These are phyloP conservation scores for Tenebrosternarchus preto DNA, from an alignment of 2,113 vertebrate genomes.

Conservation along the genomic window DNA sequence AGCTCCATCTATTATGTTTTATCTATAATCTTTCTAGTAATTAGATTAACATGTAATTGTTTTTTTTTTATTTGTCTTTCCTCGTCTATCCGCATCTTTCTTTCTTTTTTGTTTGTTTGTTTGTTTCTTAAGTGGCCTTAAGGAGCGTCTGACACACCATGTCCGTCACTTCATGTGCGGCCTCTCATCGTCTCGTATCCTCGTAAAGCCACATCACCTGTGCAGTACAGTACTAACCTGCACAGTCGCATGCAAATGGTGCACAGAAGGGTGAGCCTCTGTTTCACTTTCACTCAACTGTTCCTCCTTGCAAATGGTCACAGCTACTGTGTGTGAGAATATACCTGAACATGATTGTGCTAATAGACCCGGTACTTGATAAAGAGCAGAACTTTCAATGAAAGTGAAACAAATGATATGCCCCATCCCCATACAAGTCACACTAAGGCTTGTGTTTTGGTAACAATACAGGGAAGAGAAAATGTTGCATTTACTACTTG, in stretches of 20 bases:
- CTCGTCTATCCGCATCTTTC: too few relatives aligned
- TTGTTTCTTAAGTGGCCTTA: too few relatives aligned
- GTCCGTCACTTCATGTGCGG: neutral
- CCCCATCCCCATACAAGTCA: neutral
- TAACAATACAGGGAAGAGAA: conserved; percentile 19
- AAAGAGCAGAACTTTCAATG: neutral
- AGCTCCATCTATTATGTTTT: neutral
- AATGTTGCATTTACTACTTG: neutral
- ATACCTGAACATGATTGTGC: neutral
- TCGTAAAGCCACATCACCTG: neutral
- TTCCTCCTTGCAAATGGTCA: neutral
- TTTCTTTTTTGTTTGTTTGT: neutral
- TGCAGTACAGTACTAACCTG: neutral
- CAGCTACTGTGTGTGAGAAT: too few relatives aligned
- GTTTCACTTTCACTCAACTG: conserved; percentile 13
- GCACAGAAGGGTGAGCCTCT: neutral
- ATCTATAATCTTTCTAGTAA: neutral
- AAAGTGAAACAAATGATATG: conserved; percentile 9
- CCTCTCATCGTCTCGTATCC: neutral
- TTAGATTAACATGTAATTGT: neutral
- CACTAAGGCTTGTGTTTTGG: neutral
- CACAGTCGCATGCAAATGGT: conserved; percentile 20
- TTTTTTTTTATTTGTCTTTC: neutral
- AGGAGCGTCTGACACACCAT: neutral
- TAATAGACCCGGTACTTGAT: neutral